Evolutionary conservation across 2,113 vertebrate genomes (phyloP).

Genomic region (Smithornis capensis): DNA sequence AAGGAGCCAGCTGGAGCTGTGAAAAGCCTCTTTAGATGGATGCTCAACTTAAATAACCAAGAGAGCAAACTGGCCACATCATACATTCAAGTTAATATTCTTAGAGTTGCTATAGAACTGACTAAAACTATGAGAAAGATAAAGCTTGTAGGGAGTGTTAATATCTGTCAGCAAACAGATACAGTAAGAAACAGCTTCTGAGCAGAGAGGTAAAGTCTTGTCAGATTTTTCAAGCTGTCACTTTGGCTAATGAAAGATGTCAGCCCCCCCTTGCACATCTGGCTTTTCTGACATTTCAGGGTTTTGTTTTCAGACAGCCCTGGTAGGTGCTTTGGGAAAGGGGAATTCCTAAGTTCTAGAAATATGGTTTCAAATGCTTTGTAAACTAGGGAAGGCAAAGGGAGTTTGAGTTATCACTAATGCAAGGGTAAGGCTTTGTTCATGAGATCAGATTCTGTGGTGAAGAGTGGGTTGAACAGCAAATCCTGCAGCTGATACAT

Average conservation of each 20-base stretch:
- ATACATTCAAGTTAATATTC: neutral
- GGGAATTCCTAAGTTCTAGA: neutral
- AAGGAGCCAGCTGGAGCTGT: neutral
- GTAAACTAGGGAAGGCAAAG: neutral
- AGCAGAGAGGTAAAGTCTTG: neutral
- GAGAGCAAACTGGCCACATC: neutral
- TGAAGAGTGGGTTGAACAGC: neutral
- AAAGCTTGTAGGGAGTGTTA: neutral
- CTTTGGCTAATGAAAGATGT: neutral
- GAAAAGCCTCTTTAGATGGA: neutral
- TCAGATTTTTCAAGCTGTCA: neutral
- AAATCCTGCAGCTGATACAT: neutral
- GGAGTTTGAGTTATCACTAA: neutral
- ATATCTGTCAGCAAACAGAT: neutral
- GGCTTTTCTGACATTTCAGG: neutral
- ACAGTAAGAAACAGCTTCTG: neutral
- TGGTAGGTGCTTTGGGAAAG: neutral
- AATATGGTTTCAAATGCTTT: neutral
- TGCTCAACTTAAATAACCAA: neutral
- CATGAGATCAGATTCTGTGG: neutral
- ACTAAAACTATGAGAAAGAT: neutral
- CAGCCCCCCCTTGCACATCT: neutral
- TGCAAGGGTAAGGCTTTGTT: neutral
- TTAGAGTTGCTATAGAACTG: neutral
- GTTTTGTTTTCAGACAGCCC: neutral